Evolutionary conservation across 1,140 invertebrate species (phyloP), one percentile per base, ranked within the genome.

Genomic region (Oncopodura yosiiana): DNA sequence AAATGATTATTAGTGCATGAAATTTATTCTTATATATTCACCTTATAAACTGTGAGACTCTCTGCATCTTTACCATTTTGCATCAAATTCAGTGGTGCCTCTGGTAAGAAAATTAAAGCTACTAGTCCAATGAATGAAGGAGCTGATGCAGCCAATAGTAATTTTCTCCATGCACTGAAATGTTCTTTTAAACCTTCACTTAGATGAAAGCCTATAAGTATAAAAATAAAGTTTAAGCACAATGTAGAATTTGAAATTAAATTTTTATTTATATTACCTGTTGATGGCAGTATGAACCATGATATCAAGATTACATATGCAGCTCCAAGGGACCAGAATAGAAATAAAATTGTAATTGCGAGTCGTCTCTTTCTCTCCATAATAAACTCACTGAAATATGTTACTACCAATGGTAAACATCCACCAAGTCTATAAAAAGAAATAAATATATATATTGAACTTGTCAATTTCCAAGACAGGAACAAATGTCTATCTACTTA

Each of bases 301-400:
- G 52, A 53, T 14, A 57, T 51, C 56, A 64, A 50, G 39, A 64
- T 58, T 9, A 60, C 60, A 24, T 61, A 58, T 0, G 52, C 62
- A n/a, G 62, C 62, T 42, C 62, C 62, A 6, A 64, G 19, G 19
- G 62, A 56, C 62, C 62, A 64, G 26, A 58, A 64, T 2, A 64
- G 32, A 39, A 58, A 64, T 3, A 64, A 38, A 29, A 61, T 30
- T 1, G 56, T 46, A 12, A 53, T 45, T 6, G 56, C 52, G 21
- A 64, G 42, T 32, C 56, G 52, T 21, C 53, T 23, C 39, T 53
- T 32, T 54, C 55, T 58, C 42, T 64, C 62, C 42, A 61, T 58
- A 27, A 64, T 56, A 29, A 64, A 64, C 37, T 64, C 62, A 18
- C 32, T 45, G 30, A 61, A 64, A 34, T 64, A 64, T 11, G 62